These are phyloP conservation scores for Phoenicopterus ruber DNA, from an alignment of 2,113 vertebrate genomes.

Conservation along the genomic window DNA sequence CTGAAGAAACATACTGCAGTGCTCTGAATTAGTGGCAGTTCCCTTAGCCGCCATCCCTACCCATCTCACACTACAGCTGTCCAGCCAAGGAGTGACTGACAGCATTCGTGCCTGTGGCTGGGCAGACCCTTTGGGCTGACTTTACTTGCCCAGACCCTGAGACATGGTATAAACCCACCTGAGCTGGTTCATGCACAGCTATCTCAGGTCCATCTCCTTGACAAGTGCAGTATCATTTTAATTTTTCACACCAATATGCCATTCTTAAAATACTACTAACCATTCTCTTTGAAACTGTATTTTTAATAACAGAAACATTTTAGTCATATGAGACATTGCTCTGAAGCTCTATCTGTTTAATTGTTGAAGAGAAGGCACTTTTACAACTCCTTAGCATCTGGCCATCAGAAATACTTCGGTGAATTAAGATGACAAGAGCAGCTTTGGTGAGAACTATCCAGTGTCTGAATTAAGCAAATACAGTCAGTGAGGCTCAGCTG, in stretches of 20 bases:
- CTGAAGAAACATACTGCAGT: background rate
- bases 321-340: background rate
- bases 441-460: background rate
- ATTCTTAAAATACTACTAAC: background rate
- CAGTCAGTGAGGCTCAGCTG: background rate
- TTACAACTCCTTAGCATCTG: background rate
- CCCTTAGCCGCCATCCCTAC: too few relatives aligned
- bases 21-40: background rate
- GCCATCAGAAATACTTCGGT: background rate
- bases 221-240: background rate
- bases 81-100: background rate
- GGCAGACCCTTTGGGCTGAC: background rate
- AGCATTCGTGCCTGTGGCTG: fast-evolving
- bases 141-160: background rate
- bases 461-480: background rate
- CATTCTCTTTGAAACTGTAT: background rate
- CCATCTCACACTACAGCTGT: background rate
- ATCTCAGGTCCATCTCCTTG: background rate
- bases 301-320: background rate
- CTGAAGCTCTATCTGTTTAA: background rate
- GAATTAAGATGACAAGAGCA: background rate
- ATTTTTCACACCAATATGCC: background rate
- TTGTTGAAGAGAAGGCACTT: background rate
- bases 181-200: background rate
- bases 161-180: background rate